Evolutionary conservation across 1,140 invertebrate genomes (phyloP).

Genomic region (Drosophila ananassae): DNA sequence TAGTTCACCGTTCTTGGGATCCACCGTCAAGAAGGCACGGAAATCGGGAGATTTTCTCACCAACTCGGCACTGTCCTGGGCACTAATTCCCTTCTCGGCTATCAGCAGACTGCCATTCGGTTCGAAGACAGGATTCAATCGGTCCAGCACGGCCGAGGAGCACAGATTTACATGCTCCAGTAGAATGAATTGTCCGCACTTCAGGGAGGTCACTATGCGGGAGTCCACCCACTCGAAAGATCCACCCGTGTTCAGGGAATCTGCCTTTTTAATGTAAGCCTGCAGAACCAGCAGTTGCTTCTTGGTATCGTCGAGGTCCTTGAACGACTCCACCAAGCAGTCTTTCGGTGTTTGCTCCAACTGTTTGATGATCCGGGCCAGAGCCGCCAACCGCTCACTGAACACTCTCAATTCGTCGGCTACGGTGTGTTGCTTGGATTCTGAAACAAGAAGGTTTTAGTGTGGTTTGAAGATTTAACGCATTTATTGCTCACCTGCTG

Average conservation of each 20-base stretch:
- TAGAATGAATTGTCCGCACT: conserved; percentile 75
- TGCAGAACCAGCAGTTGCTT: conserved; percentile 45
- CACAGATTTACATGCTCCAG: conserved; percentile 99
- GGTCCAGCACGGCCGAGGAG: conserved; percentile 97
- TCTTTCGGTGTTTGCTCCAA: conserved; percentile 41
- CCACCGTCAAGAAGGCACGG: conserved; percentile 96
- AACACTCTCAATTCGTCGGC: conserved; percentile 65
- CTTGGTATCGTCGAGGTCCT: conserved; percentile 34
- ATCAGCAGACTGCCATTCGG: conserved; percentile 94
- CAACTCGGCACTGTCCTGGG: conserved; percentile 88
- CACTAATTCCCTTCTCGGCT: conserved; percentile 94
- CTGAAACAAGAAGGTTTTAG: conserved; percentile 9
- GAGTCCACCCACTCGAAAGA: conserved; percentile 99
- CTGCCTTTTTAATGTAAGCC: conserved; percentile 78
- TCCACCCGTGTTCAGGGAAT: conserved; percentile 90
- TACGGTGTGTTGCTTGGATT: conserved; percentile 50
- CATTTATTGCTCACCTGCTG: conserved; percentile 43
- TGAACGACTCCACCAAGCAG: conserved; percentile 34
- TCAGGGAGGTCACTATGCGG: conserved; percentile 90
- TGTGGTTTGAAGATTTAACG: not conserved
- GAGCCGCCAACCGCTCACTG: conserved; percentile 45
- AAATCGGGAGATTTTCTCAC: conserved; percentile 96
- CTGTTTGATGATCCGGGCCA: conserved; percentile 47
- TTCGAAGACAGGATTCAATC: conserved; percentile 97
- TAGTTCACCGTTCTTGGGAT: conserved; percentile 97